phyloP scores from a whole-genome alignment of 2,113 vertebrate genomes.

The Tor tambroides region DNA sequence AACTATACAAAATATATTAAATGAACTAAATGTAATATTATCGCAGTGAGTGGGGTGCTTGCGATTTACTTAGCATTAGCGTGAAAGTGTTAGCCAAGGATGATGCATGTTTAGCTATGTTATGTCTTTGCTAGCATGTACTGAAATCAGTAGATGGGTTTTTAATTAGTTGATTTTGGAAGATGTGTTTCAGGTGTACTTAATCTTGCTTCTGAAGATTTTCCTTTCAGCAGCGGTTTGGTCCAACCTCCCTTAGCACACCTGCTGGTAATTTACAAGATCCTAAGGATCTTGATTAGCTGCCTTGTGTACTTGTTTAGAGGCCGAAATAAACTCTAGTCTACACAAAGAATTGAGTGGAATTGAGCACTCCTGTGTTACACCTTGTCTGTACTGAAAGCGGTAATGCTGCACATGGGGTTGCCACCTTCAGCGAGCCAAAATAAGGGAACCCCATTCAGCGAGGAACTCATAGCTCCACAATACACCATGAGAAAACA shows the following conservation, averaged over 20 bases:
- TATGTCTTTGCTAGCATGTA: background rate
- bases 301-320: background rate
- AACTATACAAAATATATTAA: background rate
- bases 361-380: background rate
- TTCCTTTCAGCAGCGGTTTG: background rate
- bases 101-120: background rate
- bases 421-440: no score
- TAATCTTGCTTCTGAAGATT: background rate
- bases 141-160: background rate
- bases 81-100: background rate
- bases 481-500: no score
- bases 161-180: background rate
- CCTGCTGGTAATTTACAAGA: constrained; percentile 20
- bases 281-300: background rate
- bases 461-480: no score
- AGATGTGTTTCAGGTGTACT: background rate
- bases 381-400: background rate
- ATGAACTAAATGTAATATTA: background rate
- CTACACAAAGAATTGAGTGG: background rate
- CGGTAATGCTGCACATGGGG: background rate
- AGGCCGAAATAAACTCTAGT: background rate
- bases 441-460: no score
- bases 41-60: background rate
- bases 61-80: background rate
- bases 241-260: background rate